Conservation (phyloP, 37 sponge, comb jelly and placozoan species). For the Beroe ovata region DNA sequence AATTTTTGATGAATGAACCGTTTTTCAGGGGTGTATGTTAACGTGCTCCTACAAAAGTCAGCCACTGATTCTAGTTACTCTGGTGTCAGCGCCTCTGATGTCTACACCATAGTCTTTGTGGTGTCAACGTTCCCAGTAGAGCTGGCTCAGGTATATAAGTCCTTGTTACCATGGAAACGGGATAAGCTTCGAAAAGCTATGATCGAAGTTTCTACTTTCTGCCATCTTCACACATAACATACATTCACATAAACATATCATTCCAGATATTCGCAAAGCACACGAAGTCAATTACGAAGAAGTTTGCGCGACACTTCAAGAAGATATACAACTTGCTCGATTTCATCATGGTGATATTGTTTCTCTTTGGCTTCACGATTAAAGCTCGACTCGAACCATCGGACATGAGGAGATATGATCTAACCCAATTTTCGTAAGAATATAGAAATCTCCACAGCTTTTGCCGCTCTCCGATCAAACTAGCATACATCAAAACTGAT, state of each 20-base stretch:
- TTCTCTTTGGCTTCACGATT: slow-evolving; percentile 47
- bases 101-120: slow-evolving; percentile 63
- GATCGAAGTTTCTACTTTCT: too few relatives aligned
- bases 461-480: too few relatives aligned
- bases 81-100: background rate
- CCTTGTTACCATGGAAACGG: too few relatives aligned
- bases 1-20: too few relatives aligned
- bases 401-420: background rate
- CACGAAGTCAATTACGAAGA: slow-evolving; percentile 38
- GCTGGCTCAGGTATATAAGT: slow-evolving; percentile 18
- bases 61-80: background rate
- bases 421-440: slow-evolving; percentile 6
- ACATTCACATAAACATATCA: too few relatives aligned
- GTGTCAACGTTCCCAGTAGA: slow-evolving; percentile 63
- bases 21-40: background rate
- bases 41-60: background rate
- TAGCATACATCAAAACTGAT: too few relatives aligned
- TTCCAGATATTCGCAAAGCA: slow-evolving; percentile 65
- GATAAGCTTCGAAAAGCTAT: too few relatives aligned
- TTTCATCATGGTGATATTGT: slow-evolving; percentile 16
- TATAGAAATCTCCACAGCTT: too few relatives aligned
- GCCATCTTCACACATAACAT: too few relatives aligned
- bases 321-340: slow-evolving; percentile 44
- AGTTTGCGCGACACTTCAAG: slow-evolving; percentile 51
- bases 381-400: background rate